A percentile compares a stretch with the other conserved stretches of the same genome.
Conservation (phyloP, 2,888 invertebrate genomes). For the Bembecia ichneumoniformis region DNA sequence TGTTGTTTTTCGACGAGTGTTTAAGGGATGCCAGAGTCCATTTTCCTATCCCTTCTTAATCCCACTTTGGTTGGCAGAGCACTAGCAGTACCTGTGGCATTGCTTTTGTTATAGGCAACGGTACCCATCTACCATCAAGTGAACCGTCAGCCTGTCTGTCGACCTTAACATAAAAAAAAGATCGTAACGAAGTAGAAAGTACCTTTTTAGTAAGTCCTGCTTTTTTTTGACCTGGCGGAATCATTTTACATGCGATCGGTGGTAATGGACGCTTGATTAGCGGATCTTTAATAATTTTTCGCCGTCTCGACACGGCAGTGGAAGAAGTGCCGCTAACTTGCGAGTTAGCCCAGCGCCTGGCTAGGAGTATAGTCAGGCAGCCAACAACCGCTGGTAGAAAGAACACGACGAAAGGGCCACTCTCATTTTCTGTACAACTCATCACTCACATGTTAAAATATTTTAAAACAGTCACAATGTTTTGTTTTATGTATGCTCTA, state of each 20-base stretch:
- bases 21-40: too few species aligned
- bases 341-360: slow-evolving; percentile 63
- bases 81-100: too few species aligned
- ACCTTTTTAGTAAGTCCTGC: slow-evolving; percentile 50
- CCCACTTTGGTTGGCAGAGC: too few species aligned
- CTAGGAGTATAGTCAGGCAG: slow-evolving; percentile 65
- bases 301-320: slow-evolving; percentile 62
- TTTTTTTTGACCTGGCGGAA: slow-evolving; percentile 55
- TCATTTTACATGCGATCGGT: slow-evolving; percentile 57
- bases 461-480: slow-evolving; percentile 44
- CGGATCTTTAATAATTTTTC: slow-evolving; percentile 67
- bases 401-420: slow-evolving; percentile 71
- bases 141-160: too few species aligned
- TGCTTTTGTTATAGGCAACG: too few species aligned
- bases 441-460: slow-evolving; percentile 70
- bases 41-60: too few species aligned
- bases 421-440: slow-evolving; percentile 73
- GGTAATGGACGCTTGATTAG: slow-evolving; percentile 58
- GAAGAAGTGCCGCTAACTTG: slow-evolving; percentile 59
- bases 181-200: too few species aligned
- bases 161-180: too few species aligned
- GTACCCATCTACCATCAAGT: too few species aligned
- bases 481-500: slow-evolving; percentile 1
- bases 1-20: too few species aligned
- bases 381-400: slow-evolving; percentile 67